Evolutionary conservation across 2,113 vertebrate species (phyloP), one percentile per base, ranked within the genome.

Genomic region (Thunnus maccoyii): DNA sequence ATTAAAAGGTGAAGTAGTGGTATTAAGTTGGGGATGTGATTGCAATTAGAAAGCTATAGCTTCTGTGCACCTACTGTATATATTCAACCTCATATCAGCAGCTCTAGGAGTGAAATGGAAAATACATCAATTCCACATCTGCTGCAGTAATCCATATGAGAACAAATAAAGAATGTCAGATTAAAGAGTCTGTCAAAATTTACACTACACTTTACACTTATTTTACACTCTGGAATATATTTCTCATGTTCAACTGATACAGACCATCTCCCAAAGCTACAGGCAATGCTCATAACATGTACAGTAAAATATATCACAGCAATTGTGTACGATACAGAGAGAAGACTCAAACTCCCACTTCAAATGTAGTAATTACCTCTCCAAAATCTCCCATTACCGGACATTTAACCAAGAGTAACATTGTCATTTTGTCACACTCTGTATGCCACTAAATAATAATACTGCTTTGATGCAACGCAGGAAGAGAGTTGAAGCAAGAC

Each of bases 71-170:
- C 54, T 65, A 52, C 50, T 64, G 57, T 50, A 58, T 46, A 20
- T 41, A 80, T 80, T 69, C n/a, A 75, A 17, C 46, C 16, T 30
- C 46, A 17, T 68, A 77, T 64, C 36, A 65, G 47, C 46, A 52
- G 57, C 63, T 57, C 15, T 14, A 2, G 15, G 55, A 46, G 30
- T 16, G 66, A 14, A 22, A 10, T 82, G 18, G 77, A 87, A 91
- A 87, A 86, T 72, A 69, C 62, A 89, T 81, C 67, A 88, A 76
- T 78, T 58, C 67, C 47, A 66, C 62, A 80, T 79, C 80, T 89
- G 66, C 67, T 71, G 22, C 52, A 64, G 69, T n/a, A 76, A 77
- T 78, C 52, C 48, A 58, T 36, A 20, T 22, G 75, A 69, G 55
- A 50, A 51, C 64, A 73, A 67, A 81, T 67, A 64, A 80, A 70